Percentiles rank a stretch among this genome's conserved stretches.
Conservation (phyloP, 2,888 invertebrate species). For the Pseudanteris insignis region DNA sequence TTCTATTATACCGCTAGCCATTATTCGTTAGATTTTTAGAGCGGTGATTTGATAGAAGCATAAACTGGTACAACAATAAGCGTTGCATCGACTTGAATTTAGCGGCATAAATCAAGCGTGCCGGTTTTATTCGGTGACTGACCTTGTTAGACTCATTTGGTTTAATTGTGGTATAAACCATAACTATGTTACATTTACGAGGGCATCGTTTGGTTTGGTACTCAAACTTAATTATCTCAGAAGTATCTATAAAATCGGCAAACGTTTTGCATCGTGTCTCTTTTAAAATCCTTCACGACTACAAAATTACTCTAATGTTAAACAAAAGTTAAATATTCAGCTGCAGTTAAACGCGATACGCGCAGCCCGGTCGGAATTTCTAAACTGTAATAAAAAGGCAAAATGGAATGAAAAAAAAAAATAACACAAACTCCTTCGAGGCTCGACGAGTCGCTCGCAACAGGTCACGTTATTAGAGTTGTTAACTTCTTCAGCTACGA, state of each 20-base stretch:
- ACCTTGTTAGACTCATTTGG: slow-evolving; percentile 43
- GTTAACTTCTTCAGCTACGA: slow-evolving; percentile 38
- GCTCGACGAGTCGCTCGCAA: slow-evolving; percentile 37
- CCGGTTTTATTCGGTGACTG: slow-evolving; percentile 45
- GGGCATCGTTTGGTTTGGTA: slow-evolving; percentile 35
- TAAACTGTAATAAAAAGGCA: slow-evolving; percentile 30
- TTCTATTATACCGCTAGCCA: no score
- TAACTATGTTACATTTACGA: slow-evolving; percentile 44
- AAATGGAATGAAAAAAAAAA: no score
- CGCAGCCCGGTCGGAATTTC: slow-evolving; percentile 35
- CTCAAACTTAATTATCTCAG: slow-evolving; percentile 41
- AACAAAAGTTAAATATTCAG: slow-evolving; percentile 36
- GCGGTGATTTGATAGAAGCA: background rate
- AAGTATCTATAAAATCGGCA: slow-evolving; percentile 43
- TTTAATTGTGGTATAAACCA: slow-evolving; percentile 45
- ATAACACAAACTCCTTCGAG: slow-evolving; percentile 31
- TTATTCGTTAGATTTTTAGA: no score
- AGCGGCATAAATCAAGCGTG: slow-evolving; percentile 41
- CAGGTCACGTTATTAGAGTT: slow-evolving; percentile 31
- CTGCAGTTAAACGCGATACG: slow-evolving; percentile 33
- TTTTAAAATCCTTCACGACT: slow-evolving; percentile 31
- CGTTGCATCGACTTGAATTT: slow-evolving; percentile 39
- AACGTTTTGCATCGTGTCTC: slow-evolving; percentile 38
- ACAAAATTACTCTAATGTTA: slow-evolving; percentile 39
- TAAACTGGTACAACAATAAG: slow-evolving; percentile 1